phyloP scores from a whole-genome alignment of 2,113 vertebrate species.

The Microtus richardsoni region DNA sequence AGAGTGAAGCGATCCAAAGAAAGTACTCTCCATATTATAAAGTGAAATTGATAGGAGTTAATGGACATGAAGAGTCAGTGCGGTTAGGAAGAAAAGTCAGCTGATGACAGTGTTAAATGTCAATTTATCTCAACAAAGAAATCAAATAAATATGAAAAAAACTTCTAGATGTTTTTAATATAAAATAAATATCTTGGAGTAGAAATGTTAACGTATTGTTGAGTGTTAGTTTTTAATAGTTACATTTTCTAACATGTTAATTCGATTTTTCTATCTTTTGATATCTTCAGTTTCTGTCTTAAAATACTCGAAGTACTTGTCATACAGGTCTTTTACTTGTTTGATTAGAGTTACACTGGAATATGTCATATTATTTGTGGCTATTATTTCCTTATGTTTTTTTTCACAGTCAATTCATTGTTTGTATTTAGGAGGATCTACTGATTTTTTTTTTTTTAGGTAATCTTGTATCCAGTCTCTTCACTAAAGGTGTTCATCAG shows the following conservation, averaged over 20 bases:
- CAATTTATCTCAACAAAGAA: not conserved
- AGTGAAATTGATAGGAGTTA: not conserved
- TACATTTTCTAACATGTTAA: not conserved
- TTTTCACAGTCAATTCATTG: not conserved
- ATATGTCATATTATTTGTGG: too few relatives aligned
- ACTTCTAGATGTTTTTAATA: not conserved
- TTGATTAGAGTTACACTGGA: too few relatives aligned
- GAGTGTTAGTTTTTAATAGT: not conserved
- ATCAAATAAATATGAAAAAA: too few relatives aligned
- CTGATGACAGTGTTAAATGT: not conserved
- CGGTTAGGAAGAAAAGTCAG: not conserved
- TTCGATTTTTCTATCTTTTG: not conserved
- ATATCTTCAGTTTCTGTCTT: not conserved
- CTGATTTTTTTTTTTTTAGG: not conserved
- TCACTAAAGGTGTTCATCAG: not conserved
- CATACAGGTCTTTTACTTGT: too few relatives aligned
- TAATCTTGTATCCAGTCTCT: not conserved
- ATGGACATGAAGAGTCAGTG: not conserved
- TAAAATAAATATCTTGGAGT: not conserved
- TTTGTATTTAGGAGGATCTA: not conserved
- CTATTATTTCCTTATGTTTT: not conserved
- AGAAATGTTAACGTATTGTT: not conserved
- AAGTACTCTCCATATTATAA: not conserved
- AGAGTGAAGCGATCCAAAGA: not conserved
- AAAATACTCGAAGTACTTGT: too few relatives aligned